A percentile compares a stretch with the other conserved stretches of the same genome.
Conservation (phyloP, 2,113 vertebrate species). For the Limnothrissa miodon region DNA sequence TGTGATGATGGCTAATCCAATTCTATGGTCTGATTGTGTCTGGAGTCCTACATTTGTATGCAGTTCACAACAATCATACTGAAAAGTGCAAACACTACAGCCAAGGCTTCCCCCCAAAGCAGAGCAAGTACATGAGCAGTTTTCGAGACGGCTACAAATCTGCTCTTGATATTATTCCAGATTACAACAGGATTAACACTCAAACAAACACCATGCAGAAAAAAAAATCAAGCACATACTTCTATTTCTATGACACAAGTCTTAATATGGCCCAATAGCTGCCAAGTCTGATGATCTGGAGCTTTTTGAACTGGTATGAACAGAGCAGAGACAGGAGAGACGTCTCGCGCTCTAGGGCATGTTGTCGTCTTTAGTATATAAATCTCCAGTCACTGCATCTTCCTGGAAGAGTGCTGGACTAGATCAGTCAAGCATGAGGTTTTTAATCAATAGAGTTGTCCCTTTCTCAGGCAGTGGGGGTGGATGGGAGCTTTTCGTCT, state of each 20-base stretch:
- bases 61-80: slow-evolving; percentile 28
- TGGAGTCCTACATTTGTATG: slow-evolving; percentile 53
- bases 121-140: background rate
- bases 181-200: background rate
- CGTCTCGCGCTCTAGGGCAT: background rate
- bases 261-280: background rate
- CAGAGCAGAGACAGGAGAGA: background rate
- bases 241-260: background rate
- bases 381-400: background rate
- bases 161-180: background rate
- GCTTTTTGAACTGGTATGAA: slow-evolving; percentile 1
- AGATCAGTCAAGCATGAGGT: background rate
- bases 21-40: slow-evolving; percentile 33
- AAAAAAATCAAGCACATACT: background rate
- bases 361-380: background rate
- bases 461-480: slow-evolving; percentile 15
- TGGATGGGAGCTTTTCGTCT: background rate
- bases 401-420: background rate
- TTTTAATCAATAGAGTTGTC: slow-evolving; percentile 18
- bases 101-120: background rate
- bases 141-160: background rate
- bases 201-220: background rate
- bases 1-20: slow-evolving; percentile 45
- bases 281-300: background rate
- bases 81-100: slow-evolving; percentile 32